Base-by-base conservation (phyloP, 2,888 invertebrate genomes). In the Coenonympha arcania region DNA sequence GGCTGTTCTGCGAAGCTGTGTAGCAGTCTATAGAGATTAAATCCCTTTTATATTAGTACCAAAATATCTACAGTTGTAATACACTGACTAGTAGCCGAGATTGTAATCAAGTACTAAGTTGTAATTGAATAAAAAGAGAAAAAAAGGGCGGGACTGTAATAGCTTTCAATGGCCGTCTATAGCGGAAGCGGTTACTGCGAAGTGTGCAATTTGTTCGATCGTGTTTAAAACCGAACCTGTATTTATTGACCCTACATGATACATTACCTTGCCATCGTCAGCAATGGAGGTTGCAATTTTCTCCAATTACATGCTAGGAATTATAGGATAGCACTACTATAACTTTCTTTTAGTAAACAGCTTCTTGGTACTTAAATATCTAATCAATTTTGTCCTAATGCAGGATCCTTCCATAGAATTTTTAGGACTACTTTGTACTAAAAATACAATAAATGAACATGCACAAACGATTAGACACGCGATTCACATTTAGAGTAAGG, bases 131-230 rank as follows among this genome's bases (percentile, higher is more conserved):
- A n/a, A n/a, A n/a, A n/a, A n/a, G n/a, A n/a, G n/a, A 19, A 46
- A 11, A n/a, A n/a, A 40, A 19, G 11, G 31, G 31, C 30, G 28
- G 24, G 34, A 18, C 41, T 30, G 31, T 42, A 49, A 49, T 46
- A 42, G 31, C 40, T 30, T 26, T 46, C 45, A 53, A 53, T 42
- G 33, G 46, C 20, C 20, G 42, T 46, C 50, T 43, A 33, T 42
- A 50, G 42, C 42, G 53, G 53, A 53, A 50, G 46, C 33, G 18
- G n/a, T 41, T 24, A 24, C 31, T 26, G 8, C 34, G 42, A 22
- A 24, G 49, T 36, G 20, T 39, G 42, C 46, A 53, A 53, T 53
- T 53, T 53, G 50, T 33, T 31, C 37, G 36, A 28, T 11, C 44
- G 15, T 46, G 42, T 42, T 40, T 31, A 31, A 20, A 37, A 19